Base-by-base conservation (phyloP, 2,113 vertebrate genomes). In the Dermatemys mawii region DNA sequence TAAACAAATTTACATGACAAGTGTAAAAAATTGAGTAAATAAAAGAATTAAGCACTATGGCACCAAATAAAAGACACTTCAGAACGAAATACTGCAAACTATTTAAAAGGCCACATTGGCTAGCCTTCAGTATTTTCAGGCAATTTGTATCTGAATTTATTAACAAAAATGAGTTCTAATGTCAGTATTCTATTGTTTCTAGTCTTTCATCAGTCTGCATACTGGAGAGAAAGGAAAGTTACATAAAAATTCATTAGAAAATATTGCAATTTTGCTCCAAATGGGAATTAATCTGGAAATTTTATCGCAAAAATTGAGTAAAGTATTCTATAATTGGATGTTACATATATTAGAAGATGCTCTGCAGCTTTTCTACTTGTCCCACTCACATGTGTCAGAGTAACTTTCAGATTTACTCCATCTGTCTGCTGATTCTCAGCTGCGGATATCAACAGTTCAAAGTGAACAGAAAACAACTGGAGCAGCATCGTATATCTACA, bases 51-150 rank as follows among this genome's bases (percentile, higher is more conserved):
- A 96, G n/a, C 48, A 78, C 12, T 78, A 87, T 49, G 81, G 83
- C 83, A 87, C n/a, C 90, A 95, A 97, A 95, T 73, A 90, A 81
- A 90, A 94, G 87, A 88, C 85, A 84, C 67, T 79, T 92, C 92
- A 96, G 90, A 95, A 88, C 13, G 63, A 96, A 92, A 88, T 67
- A 78, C 81, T 76, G 32, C 97, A 88, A 51, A 93, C 97, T 98
- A 98, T 94, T 97, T 96, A 97, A 95, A 96, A 90, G 94, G 48
- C 90, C 50, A 83, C 88, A 93, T 93, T 95, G 94, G 95, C 92
- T 89, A 2, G 1, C 38, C 38, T 89, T 94, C 87, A 86, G 60
- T 81, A 83, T 85, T 95, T 90, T 94, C 88, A 96, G 93, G 92
- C 87, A 95, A 89, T 93, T 90, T 85, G 35, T 70, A 92, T 83